A percentile compares a stretch with the other conserved stretches of the same genome.
Evolutionary conservation across 35 echinoderm and acorn worm genomes (phyloP).

Genomic region (Apostichopus japonicus): DNA sequence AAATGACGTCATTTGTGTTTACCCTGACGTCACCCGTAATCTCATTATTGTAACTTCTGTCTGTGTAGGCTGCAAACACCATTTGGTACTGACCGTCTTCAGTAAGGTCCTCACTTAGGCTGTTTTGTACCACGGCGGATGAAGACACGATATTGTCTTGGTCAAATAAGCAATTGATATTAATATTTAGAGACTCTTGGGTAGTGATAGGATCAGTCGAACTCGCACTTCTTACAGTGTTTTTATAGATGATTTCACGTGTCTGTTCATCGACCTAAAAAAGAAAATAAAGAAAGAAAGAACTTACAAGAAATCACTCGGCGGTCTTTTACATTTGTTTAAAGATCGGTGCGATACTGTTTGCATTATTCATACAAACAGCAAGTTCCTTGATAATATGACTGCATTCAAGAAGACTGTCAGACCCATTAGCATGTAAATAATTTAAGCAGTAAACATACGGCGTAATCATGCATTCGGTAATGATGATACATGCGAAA

Average conservation of each 20-base stretch:
- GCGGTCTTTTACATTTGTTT: too few species aligned
- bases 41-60: background rate
- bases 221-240: background rate
- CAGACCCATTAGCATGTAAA: too few species aligned
- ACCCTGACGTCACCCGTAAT: background rate
- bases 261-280: background rate
- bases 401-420: too few species aligned
- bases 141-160: slow-evolving; percentile 17
- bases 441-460: too few species aligned
- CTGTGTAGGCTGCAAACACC: slow-evolving; percentile 17
- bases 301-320: too few species aligned
- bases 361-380: too few species aligned
- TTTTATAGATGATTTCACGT: background rate
- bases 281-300: background rate
- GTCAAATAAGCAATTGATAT: slow-evolving; percentile 13
- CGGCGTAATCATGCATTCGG: too few species aligned
- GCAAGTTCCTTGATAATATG: too few species aligned
- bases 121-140: slow-evolving; percentile 25
- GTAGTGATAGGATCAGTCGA: background rate
- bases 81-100: background rate
- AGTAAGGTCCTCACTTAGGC: background rate
- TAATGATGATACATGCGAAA: too few species aligned
- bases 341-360: too few species aligned
- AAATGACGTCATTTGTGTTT: background rate
- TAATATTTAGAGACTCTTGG: slow-evolving; percentile 6